A percentile compares a stretch with the other conserved stretches of the same genome.
phyloP scores from a whole-genome alignment of 2,888 invertebrate species.

The Merodon equestris region DNA sequence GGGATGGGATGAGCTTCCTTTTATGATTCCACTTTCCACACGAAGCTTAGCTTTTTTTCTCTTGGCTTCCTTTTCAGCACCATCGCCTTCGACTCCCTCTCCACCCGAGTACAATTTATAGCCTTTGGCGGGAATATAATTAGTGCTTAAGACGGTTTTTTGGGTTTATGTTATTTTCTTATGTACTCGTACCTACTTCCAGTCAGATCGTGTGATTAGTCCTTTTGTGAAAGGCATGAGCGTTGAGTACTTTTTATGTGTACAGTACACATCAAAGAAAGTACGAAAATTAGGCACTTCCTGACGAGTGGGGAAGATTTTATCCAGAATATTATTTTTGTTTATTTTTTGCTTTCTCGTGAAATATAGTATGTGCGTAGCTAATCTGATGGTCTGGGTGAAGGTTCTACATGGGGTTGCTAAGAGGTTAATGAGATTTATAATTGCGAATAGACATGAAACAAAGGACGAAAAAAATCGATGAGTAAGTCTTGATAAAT shows the following conservation, averaged over 20 bases:
- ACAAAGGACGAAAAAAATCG: no score
- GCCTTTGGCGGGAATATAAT: slow-evolving; percentile 46
- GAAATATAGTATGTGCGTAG: no score
- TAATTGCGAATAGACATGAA: slow-evolving; percentile 12
- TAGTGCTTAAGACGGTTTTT: slow-evolving; percentile 38
- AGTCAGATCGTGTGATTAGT: not conserved
- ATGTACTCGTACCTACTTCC: not conserved
- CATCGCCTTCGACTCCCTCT: no score
- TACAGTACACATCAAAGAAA: slow-evolving; percentile 47
- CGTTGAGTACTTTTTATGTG: no score
- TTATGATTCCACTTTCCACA: not conserved
- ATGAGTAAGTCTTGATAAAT: no score
- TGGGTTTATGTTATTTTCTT: not conserved
- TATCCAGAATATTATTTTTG: no score
- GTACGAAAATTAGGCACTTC: slow-evolving; percentile 36
- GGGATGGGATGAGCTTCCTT: not conserved
- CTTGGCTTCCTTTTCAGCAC: no score
- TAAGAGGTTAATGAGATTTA: slow-evolving; percentile 46
- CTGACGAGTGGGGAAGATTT: slow-evolving; percentile 9
- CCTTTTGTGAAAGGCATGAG: no score
- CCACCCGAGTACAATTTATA: slow-evolving; percentile 23
- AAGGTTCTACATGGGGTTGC: slow-evolving; percentile 11
- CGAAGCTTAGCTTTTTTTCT: no score
- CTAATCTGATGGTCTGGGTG: not conserved
- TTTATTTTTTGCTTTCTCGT: no score